phyloP scores from a whole-genome alignment of 2,797 vertebrate species.

The Leontopithecus rosalia region DNA sequence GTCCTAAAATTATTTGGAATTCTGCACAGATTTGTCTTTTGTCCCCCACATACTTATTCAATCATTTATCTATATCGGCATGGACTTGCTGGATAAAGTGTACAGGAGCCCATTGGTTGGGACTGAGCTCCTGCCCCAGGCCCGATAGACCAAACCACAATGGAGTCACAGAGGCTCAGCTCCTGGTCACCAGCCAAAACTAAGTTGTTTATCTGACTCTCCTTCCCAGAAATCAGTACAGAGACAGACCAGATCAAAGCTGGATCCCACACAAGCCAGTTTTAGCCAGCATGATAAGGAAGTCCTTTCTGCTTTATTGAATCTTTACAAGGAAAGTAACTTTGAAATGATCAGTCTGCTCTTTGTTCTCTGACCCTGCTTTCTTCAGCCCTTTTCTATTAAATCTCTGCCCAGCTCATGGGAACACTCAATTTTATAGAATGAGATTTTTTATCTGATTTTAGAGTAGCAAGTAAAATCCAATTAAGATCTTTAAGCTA shows the following conservation, averaged over 20 bases:
- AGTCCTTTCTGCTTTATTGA: neutral
- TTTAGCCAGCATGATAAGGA: neutral
- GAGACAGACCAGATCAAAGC: neutral
- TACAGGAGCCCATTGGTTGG: neutral
- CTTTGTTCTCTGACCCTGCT: neutral
- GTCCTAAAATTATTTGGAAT: neutral
- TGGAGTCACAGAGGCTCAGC: neutral
- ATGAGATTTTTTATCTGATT: neutral
- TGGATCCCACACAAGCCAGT: neutral
- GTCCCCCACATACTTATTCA: neutral
- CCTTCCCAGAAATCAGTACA: neutral
- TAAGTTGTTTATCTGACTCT: neutral
- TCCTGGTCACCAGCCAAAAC: neutral
- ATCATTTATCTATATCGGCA: neutral
- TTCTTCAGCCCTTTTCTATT: neutral
- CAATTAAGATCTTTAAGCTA: neutral
- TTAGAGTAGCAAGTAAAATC: neutral
- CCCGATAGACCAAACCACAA: neutral
- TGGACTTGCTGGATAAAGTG: neutral
- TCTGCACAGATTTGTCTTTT: neutral
- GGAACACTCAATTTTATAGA: neutral
- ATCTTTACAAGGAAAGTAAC: neutral
- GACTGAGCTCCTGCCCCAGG: neutral
- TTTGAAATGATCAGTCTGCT: neutral
- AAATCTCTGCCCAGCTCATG: neutral